A percentile compares a stretch with the other conserved stretches of the same genome.
Evolutionary conservation across 2,797 vertebrate genomes (phyloP).

Genomic region (Chaetodon trifasciatus): DNA sequence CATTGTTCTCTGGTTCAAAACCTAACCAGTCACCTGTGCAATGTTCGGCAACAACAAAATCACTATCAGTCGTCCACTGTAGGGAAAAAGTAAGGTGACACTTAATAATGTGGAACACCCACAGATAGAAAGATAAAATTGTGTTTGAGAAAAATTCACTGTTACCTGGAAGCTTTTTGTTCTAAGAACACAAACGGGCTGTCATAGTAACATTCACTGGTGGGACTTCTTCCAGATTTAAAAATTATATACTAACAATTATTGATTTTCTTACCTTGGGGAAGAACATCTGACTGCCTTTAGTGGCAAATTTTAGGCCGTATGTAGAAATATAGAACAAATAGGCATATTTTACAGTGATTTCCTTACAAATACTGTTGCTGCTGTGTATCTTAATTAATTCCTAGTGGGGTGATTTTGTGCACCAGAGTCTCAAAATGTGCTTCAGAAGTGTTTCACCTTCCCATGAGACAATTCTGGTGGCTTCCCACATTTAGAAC

Average conservation of each 20-base stretch:
- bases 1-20: conserved; percentile 17
- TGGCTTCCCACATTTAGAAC: neutral
- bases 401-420: too few relatives aligned
- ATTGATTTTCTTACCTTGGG: too few relatives aligned
- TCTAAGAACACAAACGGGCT: neutral
- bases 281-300: neutral
- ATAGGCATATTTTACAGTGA: neutral
- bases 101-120: neutral
- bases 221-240: neutral
- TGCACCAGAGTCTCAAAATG: conserved; percentile 3
- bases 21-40: neutral
- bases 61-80: neutral
- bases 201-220: conserved; percentile 16
- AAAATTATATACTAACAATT: neutral
- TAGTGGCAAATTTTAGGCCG: neutral
- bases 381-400: too few relatives aligned
- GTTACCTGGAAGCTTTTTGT: neutral
- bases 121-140: neutral
- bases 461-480: conserved; percentile 1
- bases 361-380: neutral
- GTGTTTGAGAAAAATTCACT: neutral
- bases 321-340: neutral
- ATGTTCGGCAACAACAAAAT: conserved; percentile 38
- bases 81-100: neutral
- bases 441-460: neutral